Conservation (phyloP, 2,113 vertebrate species). For the Charina bottae region DNA sequence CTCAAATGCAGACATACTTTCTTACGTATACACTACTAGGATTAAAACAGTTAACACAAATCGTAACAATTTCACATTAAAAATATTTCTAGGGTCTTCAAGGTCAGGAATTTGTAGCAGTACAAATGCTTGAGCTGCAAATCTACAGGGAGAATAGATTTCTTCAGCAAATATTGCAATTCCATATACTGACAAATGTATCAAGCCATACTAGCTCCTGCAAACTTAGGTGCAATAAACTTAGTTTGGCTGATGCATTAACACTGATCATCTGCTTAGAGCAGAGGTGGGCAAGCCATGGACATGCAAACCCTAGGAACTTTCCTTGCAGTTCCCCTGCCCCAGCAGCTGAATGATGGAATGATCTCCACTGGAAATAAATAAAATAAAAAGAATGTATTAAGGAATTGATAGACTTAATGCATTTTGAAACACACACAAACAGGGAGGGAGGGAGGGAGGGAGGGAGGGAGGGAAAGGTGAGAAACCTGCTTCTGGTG, state of each 20-base stretch:
- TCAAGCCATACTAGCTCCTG: not conserved
- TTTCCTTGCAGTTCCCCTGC: not conserved
- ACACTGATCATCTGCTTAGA: not conserved
- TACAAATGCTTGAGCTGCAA: not conserved
- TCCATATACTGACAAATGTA: not conserved
- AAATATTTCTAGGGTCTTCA: not conserved
- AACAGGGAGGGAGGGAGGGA: not conserved
- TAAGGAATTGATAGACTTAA: not conserved
- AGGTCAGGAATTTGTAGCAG: not conserved
- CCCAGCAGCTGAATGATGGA: not conserved
- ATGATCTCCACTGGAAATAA: not conserved
- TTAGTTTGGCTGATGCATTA: not conserved
- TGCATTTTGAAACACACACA: not conserved
- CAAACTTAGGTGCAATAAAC: not conserved
- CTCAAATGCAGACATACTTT: not conserved
- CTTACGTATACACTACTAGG: not conserved
- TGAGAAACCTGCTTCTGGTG: not conserved
- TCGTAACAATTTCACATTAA: constrained; percentile 7
- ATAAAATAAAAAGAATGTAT: not conserved
- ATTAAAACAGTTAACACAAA: not conserved
- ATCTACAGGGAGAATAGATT: not conserved
- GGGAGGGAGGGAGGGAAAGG: not conserved
- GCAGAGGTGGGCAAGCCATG: not conserved
- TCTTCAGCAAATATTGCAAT: not conserved
- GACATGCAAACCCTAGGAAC: not conserved